Base-by-base conservation (phyloP, 2,888 invertebrate species). In the Pseudeuparius sepicola region DNA sequence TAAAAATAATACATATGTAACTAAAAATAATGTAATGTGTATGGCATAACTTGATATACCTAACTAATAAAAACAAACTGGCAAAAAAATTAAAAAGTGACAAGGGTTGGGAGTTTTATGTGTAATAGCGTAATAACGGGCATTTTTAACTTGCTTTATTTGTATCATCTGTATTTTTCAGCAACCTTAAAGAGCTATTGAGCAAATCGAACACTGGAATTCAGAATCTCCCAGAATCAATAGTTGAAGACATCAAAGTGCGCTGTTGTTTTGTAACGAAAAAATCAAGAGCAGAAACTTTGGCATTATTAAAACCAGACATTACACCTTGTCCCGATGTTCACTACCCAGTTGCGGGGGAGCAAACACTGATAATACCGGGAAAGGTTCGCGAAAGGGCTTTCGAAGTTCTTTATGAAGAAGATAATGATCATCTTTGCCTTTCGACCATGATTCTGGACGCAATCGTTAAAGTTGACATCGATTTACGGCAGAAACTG, bases 261-360 rank as follows among this genome's bases (percentile, higher is more conserved):
- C 73, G 88, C 45, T 79, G 85, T 12, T 93, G 93, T 59, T 90
- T 94, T 66, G 87, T 92, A 10, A 85, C 86, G 2, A 78, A 71
- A 17, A 67, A 75, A 18, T 71, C 74, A 32, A 71, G 90, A 46
- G 78, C 84, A 2, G 63, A 67, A 42, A 67, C 68, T 50, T 63
- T 72, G 49, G 55, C 56, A 28, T 56, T 64, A 2, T 56, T 59
- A 6, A 54, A 66, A 39, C 60, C 69, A 16, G 65, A 53, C 16
- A 48, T 70, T 36, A 51, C 57, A 24, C 63, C 71, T 10, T 67
- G 74, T 29, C 78, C 77, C 1, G 67, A 71, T 42, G 72, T 82
- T 0, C 66, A 72, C 33, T 82, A 87, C 63, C 73, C 73, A 1
- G 63, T 86, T 32, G 67, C 71, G 40, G 76, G 77, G 38, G 68